Conservation (phyloP, 1,140 invertebrate genomes). For the Diorhabda elongata region DNA sequence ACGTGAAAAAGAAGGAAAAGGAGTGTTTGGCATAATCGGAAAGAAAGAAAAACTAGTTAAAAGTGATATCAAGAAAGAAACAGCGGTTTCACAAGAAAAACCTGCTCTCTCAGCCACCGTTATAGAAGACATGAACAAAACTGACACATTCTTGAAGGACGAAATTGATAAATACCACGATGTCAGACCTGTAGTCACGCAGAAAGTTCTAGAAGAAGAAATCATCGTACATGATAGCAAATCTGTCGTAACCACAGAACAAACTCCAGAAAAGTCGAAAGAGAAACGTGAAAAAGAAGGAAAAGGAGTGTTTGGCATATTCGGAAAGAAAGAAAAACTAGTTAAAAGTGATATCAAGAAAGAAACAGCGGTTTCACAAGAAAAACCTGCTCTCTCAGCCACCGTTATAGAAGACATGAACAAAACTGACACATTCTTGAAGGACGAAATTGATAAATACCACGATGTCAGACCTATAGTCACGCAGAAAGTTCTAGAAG, state of each 20-base stretch:
- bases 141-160: constrained; percentile 17
- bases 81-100: constrained; percentile 9
- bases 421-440: constrained; percentile 13
- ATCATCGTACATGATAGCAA: not conserved
- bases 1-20: constrained; percentile 16
- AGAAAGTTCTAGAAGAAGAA: not conserved
- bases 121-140: constrained; percentile 8
- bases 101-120: constrained; percentile 19
- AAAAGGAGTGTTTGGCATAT: constrained; percentile 18
- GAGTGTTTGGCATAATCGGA: constrained; percentile 20
- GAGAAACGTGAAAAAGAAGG: constrained; percentile 15
- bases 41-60: constrained; percentile 19
- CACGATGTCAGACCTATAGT: constrained; percentile 21
- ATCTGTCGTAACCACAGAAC: too few species aligned
- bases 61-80: not conserved
- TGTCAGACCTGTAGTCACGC: constrained; percentile 6
- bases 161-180: constrained; percentile 27
- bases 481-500: not conserved
- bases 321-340: constrained; percentile 22
- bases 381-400: constrained; percentile 18
- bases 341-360: constrained; percentile 15
- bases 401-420: not conserved
- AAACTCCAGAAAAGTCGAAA: not conserved
- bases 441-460: constrained; percentile 23
- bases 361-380: constrained; percentile 4